These are phyloP conservation scores for Leucoptera coffeella DNA, from an alignment of 2,888 invertebrate genomes.

Conservation along the genomic window DNA sequence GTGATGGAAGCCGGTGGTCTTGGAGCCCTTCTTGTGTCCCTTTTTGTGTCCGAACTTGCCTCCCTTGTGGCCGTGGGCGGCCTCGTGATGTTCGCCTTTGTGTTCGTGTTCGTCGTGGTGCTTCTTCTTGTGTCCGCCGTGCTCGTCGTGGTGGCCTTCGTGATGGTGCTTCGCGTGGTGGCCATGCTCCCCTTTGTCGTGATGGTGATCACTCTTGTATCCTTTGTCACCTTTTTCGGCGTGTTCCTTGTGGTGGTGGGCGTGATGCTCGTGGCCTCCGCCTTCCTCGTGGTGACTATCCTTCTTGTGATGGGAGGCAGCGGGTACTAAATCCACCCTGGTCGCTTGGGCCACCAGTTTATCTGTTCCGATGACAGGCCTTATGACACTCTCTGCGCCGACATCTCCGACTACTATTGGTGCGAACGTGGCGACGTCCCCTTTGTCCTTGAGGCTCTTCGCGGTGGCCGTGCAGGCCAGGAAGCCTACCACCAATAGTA, in stretches of 20 bases:
- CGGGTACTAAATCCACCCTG: slow-evolving; percentile 31
- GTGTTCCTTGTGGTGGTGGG: slow-evolving; percentile 62
- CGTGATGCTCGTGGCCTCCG: slow-evolving; percentile 64
- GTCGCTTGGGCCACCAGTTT: slow-evolving; percentile 8
- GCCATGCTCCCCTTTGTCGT: slow-evolving; percentile 73
- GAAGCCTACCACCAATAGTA: slow-evolving; percentile 19
- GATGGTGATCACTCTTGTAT: slow-evolving; percentile 68
- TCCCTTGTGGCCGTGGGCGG: slow-evolving; percentile 71
- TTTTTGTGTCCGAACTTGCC: slow-evolving; percentile 77
- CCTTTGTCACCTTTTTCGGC: slow-evolving; percentile 77
- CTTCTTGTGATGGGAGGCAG: slow-evolving; percentile 43
- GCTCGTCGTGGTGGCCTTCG: slow-evolving; percentile 68
- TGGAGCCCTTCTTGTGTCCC: slow-evolving; percentile 79
- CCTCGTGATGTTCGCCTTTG: slow-evolving; percentile 71
- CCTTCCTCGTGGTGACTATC: slow-evolving; percentile 55
- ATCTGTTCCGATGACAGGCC: not conserved
- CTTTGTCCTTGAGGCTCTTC: slow-evolving; percentile 8
- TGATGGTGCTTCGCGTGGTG: slow-evolving; percentile 74
- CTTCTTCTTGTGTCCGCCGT: slow-evolving; percentile 75
- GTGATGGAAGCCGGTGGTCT: slow-evolving; percentile 78
- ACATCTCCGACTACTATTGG: slow-evolving; percentile 2
- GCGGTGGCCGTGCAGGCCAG: slow-evolving; percentile 19
- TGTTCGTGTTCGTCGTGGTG: slow-evolving; percentile 73
- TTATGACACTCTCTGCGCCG: not conserved
- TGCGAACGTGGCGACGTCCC: slow-evolving; percentile 11